Percentiles rank a stretch among this genome's conserved stretches.
Conservation (phyloP, 2,113 vertebrate species). For the Neopipo cinnamomea region DNA sequence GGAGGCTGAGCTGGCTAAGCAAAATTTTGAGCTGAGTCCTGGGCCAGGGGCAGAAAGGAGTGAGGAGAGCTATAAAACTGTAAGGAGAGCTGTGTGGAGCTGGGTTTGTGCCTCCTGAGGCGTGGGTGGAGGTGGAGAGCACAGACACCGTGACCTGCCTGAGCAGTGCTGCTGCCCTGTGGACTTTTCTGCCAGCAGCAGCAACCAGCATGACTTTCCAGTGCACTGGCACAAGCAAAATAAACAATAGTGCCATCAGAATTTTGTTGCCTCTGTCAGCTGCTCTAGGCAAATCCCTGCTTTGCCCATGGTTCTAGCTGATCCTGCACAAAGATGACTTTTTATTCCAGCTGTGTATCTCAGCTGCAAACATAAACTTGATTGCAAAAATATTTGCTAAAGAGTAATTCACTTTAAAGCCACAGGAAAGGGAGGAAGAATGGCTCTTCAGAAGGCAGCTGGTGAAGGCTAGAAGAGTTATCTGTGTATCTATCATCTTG, state of each 20-base stretch:
- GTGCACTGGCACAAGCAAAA: neutral
- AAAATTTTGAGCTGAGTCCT: neutral
- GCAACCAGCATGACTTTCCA: neutral
- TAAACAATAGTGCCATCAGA: neutral
- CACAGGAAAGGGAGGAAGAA: neutral
- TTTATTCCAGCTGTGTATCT: neutral
- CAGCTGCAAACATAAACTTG: neutral
- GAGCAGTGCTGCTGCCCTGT: neutral
- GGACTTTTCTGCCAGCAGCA: neutral
- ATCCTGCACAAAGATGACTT: neutral
- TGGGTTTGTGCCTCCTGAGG: neutral
- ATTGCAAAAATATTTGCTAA: neutral
- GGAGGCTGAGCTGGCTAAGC: neutral
- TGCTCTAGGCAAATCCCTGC: neutral
- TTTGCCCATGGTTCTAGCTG: neutral
- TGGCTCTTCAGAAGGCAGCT: neutral
- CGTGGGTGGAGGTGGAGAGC: neutral
- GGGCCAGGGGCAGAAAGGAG: neutral
- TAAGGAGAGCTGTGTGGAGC: neutral
- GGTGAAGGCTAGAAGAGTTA: neutral
- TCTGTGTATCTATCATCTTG: neutral
- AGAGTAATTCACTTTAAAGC: neutral
- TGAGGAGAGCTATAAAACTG: neutral
- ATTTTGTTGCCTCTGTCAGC: neutral
- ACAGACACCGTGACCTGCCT: rapidly evolving